phyloP scores from a whole-genome alignment of 2,888 invertebrate species.

The Eupithecia pulchellata region DNA sequence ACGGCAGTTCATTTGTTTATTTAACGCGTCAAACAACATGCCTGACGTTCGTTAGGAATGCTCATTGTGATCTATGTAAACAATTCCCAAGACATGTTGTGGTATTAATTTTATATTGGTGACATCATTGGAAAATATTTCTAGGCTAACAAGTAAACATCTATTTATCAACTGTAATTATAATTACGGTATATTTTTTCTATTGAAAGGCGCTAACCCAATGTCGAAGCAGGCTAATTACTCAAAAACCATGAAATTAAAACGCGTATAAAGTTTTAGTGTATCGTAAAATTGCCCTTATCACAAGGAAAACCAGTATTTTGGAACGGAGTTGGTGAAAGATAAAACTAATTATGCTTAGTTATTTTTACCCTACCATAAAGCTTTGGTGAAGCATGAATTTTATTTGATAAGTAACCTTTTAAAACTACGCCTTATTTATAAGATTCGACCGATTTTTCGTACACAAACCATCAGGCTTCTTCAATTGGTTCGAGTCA shows the following conservation, averaged over 20 bases:
- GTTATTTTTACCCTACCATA: not conserved
- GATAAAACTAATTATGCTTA: conserved; percentile 5
- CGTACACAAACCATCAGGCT: not conserved
- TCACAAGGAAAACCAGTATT: conserved; percentile 13
- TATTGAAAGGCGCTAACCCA: not conserved
- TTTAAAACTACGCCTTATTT: not conserved
- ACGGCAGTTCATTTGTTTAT: conserved; percentile 38
- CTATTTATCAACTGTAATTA: not conserved
- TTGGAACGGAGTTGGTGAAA: not conserved
- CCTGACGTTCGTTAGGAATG: conserved; percentile 32
- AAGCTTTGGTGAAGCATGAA: not conserved
- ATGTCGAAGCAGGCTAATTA: conserved; percentile 10
- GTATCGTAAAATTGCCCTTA: conserved; percentile 21
- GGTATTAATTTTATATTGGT: conserved; percentile 15
- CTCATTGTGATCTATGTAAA: conserved; percentile 42
- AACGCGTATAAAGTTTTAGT: conserved; percentile 14
- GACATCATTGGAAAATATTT: conserved; percentile 8
- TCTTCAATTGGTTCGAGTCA: not conserved
- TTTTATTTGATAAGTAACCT: not conserved
- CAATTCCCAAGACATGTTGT: conserved; percentile 24
- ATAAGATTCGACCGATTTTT: not conserved
- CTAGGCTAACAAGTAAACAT: not conserved
- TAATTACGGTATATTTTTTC: not conserved
- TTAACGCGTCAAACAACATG: conserved; percentile 22
- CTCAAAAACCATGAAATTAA: conserved; percentile 12